Evolutionary conservation across 2,797 vertebrate species (phyloP).

Genomic region (Diplodus puntazzo): DNA sequence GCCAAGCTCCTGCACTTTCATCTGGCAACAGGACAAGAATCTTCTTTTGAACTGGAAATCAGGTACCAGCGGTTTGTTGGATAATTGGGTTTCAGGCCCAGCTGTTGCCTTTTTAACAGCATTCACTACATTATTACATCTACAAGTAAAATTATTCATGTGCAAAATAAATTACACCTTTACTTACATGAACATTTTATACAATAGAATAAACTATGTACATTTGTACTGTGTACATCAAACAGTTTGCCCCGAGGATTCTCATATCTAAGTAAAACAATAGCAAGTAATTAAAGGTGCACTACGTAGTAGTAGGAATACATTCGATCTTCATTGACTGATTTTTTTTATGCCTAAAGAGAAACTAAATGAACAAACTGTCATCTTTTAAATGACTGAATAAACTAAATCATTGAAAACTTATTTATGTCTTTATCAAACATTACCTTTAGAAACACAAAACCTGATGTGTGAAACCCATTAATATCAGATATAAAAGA

Average conservation of each 20-base stretch:
- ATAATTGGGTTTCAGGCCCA: conserved; percentile 58
- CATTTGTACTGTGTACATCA: not conserved
- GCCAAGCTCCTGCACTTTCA: conserved; percentile 46
- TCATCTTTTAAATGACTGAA: too few species aligned
- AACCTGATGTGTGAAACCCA: not conserved
- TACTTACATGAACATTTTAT: conserved; percentile 14
- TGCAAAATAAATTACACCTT: conserved; percentile 23
- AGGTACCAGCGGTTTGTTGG: conserved; percentile 50
- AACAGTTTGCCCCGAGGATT: not conserved
- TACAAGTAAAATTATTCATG: conserved; percentile 26
- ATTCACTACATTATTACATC: conserved; percentile 18
- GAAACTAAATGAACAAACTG: too few species aligned
- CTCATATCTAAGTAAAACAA: conserved; percentile 4
- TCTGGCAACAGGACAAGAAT: conserved; percentile 44
- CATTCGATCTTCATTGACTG: too few species aligned
- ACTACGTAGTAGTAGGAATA: too few species aligned
- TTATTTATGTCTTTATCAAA: too few species aligned
- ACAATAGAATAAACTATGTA: conserved; percentile 4
- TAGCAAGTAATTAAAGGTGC: conserved; percentile 2
- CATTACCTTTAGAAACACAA: too few species aligned
- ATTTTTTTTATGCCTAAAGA: too few species aligned
- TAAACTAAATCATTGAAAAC: too few species aligned
- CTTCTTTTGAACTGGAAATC: conserved; percentile 53
- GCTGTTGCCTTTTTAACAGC: conserved; percentile 49
- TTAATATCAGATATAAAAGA: not conserved